Base-by-base conservation (phyloP, 2,888 invertebrate genomes). In the Eledona agricola region DNA sequence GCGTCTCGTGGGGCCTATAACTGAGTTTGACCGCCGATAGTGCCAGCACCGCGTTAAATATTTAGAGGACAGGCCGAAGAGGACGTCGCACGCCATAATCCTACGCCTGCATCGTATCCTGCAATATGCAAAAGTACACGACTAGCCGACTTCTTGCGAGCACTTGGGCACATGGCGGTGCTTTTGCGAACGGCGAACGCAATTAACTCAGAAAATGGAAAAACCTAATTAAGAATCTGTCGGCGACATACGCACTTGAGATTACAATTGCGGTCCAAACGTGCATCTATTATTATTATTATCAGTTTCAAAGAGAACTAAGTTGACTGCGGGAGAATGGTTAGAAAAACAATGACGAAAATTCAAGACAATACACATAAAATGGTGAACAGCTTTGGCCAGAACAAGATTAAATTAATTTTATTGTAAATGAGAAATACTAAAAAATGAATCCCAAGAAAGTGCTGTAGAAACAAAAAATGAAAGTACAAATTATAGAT, bases 1-100 rank as follows among this genome's bases (percentile, higher is more conserved):
- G 50, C 55, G 45, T 55, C 64, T 59, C 52, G 16, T 19, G 57
- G 60, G 64, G 50, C 51, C 59, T 55, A 64, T 64, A 62, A 60
- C 55, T 46, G 40, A 47, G 52, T 57, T 52, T 51, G 45, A 56
- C 54, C 59, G 56, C 58, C 59, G 60, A 57, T 59, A 58, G 52
- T 53, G 59, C 57, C 57, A 46, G 55, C 52, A 49, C 32, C 54
- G 40, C 56, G 54, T 64, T 58, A 62, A 64, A 61, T 60, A 64
- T 64, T 59, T 60, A 63, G 43, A 40, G 37, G 42, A 54, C 58
- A 64, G 50, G 55, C 51, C 54, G 51, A 46, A 43, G 51, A 58
- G 45, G 59, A 34, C 22, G 42, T 42, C 19, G 47, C 42, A 49
- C 53, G 40, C 53, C 49, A 53, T 49, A 53, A 49, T 45, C 29